A percentile compares a stretch with the other conserved stretches of the same genome.
Evolutionary conservation across 2,797 vertebrate genomes (phyloP).

Genomic region (Phrynocephalus vlangalii): DNA sequence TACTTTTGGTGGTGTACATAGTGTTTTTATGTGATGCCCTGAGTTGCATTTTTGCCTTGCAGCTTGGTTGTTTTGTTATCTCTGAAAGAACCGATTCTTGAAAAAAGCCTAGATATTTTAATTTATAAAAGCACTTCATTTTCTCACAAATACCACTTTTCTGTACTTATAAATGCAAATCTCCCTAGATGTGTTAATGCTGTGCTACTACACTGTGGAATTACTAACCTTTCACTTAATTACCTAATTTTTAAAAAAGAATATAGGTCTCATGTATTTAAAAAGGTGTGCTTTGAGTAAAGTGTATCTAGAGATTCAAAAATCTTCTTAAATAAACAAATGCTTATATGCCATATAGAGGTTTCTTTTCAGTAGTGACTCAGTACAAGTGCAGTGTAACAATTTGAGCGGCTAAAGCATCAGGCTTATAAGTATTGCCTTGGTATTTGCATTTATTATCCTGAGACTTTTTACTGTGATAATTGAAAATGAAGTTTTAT

Average conservation of each 20-base stretch:
- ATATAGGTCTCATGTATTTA: not conserved
- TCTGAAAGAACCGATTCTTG: not conserved
- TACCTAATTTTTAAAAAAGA: not conserved
- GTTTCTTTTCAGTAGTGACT: not conserved
- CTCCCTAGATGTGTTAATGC: not conserved
- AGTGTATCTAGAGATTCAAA: not conserved
- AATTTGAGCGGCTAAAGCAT: conserved; percentile 19
- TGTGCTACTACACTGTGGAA: not conserved
- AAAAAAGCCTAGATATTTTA: not conserved
- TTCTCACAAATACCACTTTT: not conserved
- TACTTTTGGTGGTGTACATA: not conserved
- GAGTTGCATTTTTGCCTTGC: not conserved
- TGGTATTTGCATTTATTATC: conserved; percentile 43
- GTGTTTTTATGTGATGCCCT: not conserved
- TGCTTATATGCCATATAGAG: not conserved
- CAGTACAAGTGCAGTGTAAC: not conserved
- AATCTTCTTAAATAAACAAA: not conserved
- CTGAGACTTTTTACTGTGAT: conserved; percentile 48
- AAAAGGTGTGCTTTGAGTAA: not conserved
- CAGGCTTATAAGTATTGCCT: conserved; percentile 39
- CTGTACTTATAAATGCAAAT: not conserved
- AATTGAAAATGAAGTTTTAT: conserved; percentile 46
- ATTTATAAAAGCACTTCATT: not conserved
- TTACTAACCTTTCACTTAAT: not conserved
- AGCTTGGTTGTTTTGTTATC: not conserved